phyloP scores from a whole-genome alignment of 2,888 invertebrate species.

The Carterocephalus palaemon region DNA sequence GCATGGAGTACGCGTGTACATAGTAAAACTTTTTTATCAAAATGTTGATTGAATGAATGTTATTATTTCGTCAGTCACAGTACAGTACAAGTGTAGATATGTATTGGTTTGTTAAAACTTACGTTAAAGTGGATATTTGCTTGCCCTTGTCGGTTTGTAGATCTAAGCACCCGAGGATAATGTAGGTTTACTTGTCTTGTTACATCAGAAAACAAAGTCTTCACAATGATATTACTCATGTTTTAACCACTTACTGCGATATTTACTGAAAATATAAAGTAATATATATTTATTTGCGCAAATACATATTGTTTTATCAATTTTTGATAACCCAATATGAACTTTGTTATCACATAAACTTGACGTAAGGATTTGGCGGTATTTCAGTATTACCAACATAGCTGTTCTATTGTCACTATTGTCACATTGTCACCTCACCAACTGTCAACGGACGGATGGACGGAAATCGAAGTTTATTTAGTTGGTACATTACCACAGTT shows the following conservation, averaged over 20 bases:
- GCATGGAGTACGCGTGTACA: background rate
- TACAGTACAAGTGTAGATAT: no score
- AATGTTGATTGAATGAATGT: no score
- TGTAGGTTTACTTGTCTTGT: constrained; percentile 39
- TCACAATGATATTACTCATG: constrained; percentile 54
- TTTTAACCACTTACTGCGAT: constrained; percentile 37
- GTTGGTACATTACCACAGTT: no score
- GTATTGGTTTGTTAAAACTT: constrained; percentile 32
- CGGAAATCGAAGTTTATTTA: no score
- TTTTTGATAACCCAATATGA: constrained; percentile 71
- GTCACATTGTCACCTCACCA: no score
- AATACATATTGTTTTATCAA: constrained; percentile 43
- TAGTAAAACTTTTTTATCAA: background rate
- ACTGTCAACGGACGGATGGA: no score
- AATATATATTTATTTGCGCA: constrained; percentile 26
- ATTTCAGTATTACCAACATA: constrained; percentile 1
- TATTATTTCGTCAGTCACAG: no score
- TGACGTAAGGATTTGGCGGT: constrained; percentile 22
- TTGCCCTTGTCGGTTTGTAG: constrained; percentile 39
- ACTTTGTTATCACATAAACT: constrained; percentile 48
- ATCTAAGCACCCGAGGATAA: constrained; percentile 35
- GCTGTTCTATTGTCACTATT: background rate
- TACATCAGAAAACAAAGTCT: constrained; percentile 43
- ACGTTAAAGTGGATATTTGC: constrained; percentile 57
- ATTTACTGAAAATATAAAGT: constrained; percentile 40